A percentile compares a stretch with the other conserved stretches of the same genome.
Conservation (phyloP, 2,888 invertebrate genomes). For the Philhelius pedissequus region DNA sequence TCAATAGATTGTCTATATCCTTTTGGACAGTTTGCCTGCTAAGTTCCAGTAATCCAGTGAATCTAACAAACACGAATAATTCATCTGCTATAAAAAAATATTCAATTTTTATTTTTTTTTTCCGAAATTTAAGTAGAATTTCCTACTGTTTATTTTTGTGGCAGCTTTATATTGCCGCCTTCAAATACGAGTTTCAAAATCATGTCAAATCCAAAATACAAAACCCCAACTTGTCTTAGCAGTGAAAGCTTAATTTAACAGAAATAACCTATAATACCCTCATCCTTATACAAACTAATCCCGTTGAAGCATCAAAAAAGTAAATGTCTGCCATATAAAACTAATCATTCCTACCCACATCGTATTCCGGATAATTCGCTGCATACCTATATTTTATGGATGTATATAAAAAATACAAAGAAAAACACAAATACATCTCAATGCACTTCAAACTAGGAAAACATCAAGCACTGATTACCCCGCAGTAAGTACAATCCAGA, state of each 20-base stretch:
- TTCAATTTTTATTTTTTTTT: too few relatives aligned
- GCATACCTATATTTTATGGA: background rate
- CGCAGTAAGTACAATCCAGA: background rate
- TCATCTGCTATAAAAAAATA: too few relatives aligned
- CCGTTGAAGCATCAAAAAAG: constrained; percentile 16
- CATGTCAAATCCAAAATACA: background rate
- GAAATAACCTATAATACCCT: constrained; percentile 34
- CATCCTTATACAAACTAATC: constrained; percentile 35
- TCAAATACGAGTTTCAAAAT: too few relatives aligned
- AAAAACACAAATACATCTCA: constrained; percentile 61
- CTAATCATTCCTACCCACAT: constrained; percentile 60
- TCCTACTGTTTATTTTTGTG: too few relatives aligned
- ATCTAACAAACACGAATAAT: too few relatives aligned
- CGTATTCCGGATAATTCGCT: constrained; percentile 23
- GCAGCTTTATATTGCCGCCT: too few relatives aligned
- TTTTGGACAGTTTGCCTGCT: too few relatives aligned
- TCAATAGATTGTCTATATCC: too few relatives aligned
- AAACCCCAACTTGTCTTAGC: background rate
- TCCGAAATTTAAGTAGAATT: too few relatives aligned
- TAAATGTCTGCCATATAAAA: constrained; percentile 49
- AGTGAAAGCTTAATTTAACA: constrained; percentile 28
- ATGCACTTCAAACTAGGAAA: constrained; percentile 50
- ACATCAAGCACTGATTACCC: constrained; percentile 63
- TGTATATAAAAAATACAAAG: background rate
- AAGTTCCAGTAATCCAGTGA: too few relatives aligned